These are phyloP conservation scores for Sclerodermus sp. DNA, from an alignment of 2,888 invertebrate genomes.

Conservation along the genomic window DNA sequence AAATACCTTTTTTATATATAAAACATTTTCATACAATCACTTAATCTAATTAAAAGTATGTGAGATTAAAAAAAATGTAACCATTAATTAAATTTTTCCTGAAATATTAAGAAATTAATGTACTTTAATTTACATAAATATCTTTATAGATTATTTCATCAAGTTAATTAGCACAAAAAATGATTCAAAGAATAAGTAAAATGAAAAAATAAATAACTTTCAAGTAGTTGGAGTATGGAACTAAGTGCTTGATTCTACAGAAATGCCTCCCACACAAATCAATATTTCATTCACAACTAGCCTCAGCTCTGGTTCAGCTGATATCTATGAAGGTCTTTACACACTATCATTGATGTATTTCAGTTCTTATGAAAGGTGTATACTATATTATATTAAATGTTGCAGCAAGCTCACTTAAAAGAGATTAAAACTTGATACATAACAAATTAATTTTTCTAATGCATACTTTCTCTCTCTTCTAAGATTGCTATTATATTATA, in stretches of 20 bases:
- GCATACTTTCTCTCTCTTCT: too few species aligned
- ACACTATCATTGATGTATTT: neutral
- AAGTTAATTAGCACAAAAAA: constrained; percentile 1
- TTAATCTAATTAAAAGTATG: too few species aligned
- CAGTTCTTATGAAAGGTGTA: neutral
- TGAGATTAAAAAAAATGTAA: too few species aligned
- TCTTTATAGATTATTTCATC: neutral
- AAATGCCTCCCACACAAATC: constrained; percentile 42
- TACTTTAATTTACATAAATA: too few species aligned
- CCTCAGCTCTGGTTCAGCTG: constrained; percentile 17
- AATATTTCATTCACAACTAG: constrained; percentile 51
- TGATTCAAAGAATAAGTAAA: neutral
- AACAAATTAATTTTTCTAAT: too few species aligned
- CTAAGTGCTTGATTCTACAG: constrained; percentile 31
- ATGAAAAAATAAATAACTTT: constrained; percentile 3
- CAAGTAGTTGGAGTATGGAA: constrained; percentile 11
- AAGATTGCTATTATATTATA: too few species aligned
- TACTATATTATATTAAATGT: neutral
- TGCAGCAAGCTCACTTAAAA: too few species aligned
- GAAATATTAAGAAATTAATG: too few species aligned
- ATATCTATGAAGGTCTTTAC: constrained; percentile 13
- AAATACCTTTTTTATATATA: neutral
- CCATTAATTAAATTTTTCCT: too few species aligned
- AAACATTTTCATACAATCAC: too few species aligned
- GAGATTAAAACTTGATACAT: too few species aligned